These are phyloP conservation scores for Melospiza georgiana DNA, from an alignment of 2,113 vertebrate genomes.

Conservation along the genomic window DNA sequence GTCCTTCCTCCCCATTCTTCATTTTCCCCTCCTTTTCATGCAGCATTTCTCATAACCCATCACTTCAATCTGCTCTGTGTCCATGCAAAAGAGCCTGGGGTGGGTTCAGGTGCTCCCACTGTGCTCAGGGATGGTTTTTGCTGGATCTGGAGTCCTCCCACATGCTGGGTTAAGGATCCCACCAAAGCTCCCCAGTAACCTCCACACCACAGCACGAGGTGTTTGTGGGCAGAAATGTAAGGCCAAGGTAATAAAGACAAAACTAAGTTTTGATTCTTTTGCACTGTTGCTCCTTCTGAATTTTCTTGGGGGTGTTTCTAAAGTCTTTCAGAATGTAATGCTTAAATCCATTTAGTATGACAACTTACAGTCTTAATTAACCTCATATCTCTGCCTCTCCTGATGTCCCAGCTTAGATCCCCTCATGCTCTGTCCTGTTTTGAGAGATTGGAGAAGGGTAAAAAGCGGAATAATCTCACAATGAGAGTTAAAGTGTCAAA, in stretches of 20 bases:
- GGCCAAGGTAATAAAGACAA: neutral
- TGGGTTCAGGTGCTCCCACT: neutral
- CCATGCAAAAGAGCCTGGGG: neutral
- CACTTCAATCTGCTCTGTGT: neutral
- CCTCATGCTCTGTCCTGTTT: neutral
- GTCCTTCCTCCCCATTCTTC: neutral
- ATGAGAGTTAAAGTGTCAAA: neutral
- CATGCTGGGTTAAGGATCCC: neutral
- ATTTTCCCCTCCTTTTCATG: neutral
- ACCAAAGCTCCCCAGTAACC: neutral
- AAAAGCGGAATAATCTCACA: neutral
- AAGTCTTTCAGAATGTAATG: neutral
- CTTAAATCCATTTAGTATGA: neutral
- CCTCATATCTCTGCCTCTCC: neutral
- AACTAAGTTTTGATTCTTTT: neutral
- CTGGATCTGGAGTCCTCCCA: neutral
- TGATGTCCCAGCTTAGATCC: neutral
- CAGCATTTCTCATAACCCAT: neutral
- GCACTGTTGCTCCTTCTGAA: neutral
- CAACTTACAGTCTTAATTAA: neutral
- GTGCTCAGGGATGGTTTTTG: neutral
- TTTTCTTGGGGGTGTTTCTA: neutral
- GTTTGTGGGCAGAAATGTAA: neutral
- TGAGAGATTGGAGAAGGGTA: neutral
- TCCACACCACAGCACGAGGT: too few relatives aligned